Evolutionary conservation across 2,113 vertebrate genomes (phyloP), one percentile per base, ranked within the genome.

Genomic region (Mormyrus lacerda): DNA sequence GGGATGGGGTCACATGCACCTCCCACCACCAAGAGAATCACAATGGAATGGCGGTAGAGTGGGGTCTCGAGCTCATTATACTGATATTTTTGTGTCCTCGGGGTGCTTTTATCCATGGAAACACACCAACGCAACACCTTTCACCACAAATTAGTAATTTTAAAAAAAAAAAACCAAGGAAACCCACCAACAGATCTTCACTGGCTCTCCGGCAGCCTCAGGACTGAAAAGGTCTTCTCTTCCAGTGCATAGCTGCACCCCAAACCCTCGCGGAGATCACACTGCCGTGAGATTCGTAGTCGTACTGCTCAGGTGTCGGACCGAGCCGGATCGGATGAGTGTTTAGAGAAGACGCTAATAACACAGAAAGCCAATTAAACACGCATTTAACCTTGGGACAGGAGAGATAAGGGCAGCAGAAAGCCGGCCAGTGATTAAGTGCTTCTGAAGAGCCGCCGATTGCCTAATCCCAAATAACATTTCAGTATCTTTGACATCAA

Each of bases 321-420:
- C 42, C n/a, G 82, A 85, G 19, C n/a, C 55, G 8, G 1, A 90
- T 79, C 69, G 89, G 93, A 90, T 65, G 24, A 89, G 45, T 9
- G 17, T 44, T 69, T 79, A 55, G 50, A 42, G 44, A 39, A 11
- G 61, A 21, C 3, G 19, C 2, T 11, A 73, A 90, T 69, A 47
- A 47, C 44, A 91, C 87, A 91, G 50, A 90, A 89, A 88, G 86
- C 69, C 91, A 92, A 93, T 94, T 94, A 93, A 87, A 84, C 3
- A 91, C 89, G 90, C 73, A 65, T 93, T 93, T 92, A 91, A 92
- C 92, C 93, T 91, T 89, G 84, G 76, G 24, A 45, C 79, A n/a
- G 90, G 89, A 45, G 45, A 83, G 89, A 93, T 88, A 88, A 73
- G 86, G 69, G 47, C 10, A 48, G 45, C 8, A 88, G 44, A 13